Conservation (phyloP, 2,888 invertebrate species). For the Ornithoptera priamus region DNA sequence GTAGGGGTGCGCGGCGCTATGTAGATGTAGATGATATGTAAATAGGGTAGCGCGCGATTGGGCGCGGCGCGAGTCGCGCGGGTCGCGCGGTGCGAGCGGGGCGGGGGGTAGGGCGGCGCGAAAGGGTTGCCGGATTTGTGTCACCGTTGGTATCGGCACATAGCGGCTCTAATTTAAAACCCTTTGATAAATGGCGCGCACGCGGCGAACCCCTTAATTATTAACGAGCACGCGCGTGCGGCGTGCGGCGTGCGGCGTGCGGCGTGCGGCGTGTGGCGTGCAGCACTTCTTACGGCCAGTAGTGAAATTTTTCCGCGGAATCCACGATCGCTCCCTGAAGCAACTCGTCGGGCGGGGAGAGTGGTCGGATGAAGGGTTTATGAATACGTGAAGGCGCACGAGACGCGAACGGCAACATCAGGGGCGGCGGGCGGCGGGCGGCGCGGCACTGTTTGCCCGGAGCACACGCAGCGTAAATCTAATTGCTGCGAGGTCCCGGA, state of each 20-base stretch:
- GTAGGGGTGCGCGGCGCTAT: slow-evolving; percentile 36
- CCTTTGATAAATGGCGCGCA: slow-evolving; percentile 56
- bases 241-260: too few relatives aligned
- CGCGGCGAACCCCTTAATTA: slow-evolving; percentile 34
- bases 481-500: slow-evolving; percentile 35
- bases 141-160: slow-evolving; percentile 50
- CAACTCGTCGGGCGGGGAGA: too few relatives aligned
- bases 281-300: too few relatives aligned
- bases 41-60: slow-evolving; percentile 51
- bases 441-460: slow-evolving; percentile 19
- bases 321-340: too few relatives aligned
- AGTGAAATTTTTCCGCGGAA: too few relatives aligned
- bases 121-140: slow-evolving; percentile 47
- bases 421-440: slow-evolving; percentile 6
- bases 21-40: slow-evolving; percentile 67
- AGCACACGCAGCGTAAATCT: slow-evolving; percentile 35
- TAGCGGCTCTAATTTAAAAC: slow-evolving; percentile 63
- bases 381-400: slow-evolving; percentile 40
- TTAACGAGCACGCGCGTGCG: neutral
- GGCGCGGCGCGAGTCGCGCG: slow-evolving; percentile 36
- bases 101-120: slow-evolving; percentile 35
- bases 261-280: too few relatives aligned
- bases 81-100: slow-evolving; percentile 24
- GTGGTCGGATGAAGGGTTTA: slow-evolving; percentile 23
- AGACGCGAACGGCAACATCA: slow-evolving; percentile 37